Evolutionary conservation across 2,797 vertebrate species (phyloP), one percentile per base, ranked within the genome.

Genomic region (Megalops cyprinoides): DNA sequence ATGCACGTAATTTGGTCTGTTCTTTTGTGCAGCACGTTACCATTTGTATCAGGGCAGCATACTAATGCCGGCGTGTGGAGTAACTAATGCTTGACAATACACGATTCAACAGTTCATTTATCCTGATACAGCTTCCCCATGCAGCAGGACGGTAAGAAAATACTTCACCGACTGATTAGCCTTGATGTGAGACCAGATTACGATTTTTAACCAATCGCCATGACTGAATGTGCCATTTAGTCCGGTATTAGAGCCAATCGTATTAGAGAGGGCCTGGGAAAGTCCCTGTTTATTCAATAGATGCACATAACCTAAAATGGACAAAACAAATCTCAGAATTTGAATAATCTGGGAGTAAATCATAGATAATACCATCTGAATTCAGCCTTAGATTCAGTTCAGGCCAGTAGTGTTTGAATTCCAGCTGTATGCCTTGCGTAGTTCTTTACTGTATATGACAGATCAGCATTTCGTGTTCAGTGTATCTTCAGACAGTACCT

Each of bases 1-100:
- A 79, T 79, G 79, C 76, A 77, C 80, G 83, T 81, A 87, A 82
- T 74, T 86, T 82, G 53, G 69, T 87, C 82, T 84, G 62, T 85
- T 62, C n/a, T 82, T 71, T 74, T 25, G n/a, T 65, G 20, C 18
- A 42, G 37, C 48, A 46, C 14, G 20, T 44, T 51, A 23, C n/a
- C 39, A 53, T 62, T 62, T 80, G 44, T 44, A 34, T 56, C 25
- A 62, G 71, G 20, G n/a, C n/a, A 31, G 25, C 9, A 46, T 53
- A 67, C 20, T 6, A 18, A 42, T 77, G 79, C 79, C 69, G 48
- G 67, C 15, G 42, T 34, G 55, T 42, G 55, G 7, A 34, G 31
- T 58, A 77, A 42, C 25, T n/a, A 42, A 80, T 69, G 31, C 37
- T 69, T 31, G 39, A 42, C 37, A 69, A 39, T 39, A 39, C 65